These are phyloP conservation scores for Lytechinus pictus DNA, from an alignment of 35 echinoderm and acorn worm genomes.

Conservation along the genomic window DNA sequence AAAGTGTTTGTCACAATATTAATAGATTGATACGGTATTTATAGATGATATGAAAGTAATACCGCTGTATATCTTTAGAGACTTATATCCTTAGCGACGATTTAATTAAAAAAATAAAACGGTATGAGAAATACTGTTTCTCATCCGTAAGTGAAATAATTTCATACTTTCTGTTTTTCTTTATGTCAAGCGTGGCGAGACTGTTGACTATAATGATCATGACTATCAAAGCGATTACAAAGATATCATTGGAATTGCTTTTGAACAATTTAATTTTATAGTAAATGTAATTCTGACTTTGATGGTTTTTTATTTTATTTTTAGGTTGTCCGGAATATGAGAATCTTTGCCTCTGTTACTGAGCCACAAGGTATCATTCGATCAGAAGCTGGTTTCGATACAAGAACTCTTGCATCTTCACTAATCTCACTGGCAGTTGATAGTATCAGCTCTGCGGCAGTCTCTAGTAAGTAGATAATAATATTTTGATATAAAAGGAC, in stretches of 20 bases:
- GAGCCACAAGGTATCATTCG: slow-evolving; percentile 76
- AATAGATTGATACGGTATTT: too few relatives aligned
- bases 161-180: too few relatives aligned
- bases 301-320: neutral
- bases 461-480: neutral
- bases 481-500: neutral
- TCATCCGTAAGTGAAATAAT: too few relatives aligned
- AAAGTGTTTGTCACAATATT: too few relatives aligned
- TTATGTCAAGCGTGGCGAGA: too few relatives aligned
- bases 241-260: neutral
- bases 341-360: slow-evolving; percentile 65
- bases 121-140: too few relatives aligned
- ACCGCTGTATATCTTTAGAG: too few relatives aligned
- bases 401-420: slow-evolving; percentile 27
- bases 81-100: too few relatives aligned
- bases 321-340: slow-evolving; percentile 63
- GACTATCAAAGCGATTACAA: neutral
- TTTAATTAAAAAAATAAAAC: too few relatives aligned
- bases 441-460: neutral
- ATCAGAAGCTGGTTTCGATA: slow-evolving; percentile 76
- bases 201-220: too few relatives aligned
- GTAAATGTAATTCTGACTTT: neutral
- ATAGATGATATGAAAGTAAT: too few relatives aligned
- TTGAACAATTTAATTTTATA: neutral
- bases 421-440: neutral